Evolutionary conservation across 92 coral and sea anemone genomes (phyloP).

Genomic region (Desmophyllum pertusum): DNA sequence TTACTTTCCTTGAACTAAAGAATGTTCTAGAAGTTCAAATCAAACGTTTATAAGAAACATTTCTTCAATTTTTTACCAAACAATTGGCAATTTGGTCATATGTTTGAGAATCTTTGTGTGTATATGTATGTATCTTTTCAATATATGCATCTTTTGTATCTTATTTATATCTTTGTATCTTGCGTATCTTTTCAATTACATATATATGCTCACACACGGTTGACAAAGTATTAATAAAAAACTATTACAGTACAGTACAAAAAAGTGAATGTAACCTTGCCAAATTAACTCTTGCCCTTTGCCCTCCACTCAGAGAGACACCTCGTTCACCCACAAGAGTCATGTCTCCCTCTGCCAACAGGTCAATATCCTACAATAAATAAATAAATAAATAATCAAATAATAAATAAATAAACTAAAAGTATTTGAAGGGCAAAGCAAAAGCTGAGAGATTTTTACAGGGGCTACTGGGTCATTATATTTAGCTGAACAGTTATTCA

Average conservation of each 20-base stretch:
- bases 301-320: slow-evolving; percentile 59
- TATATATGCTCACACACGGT: background rate
- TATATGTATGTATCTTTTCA: too few species aligned
- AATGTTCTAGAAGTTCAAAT: too few species aligned
- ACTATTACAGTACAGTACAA: background rate
- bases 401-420: background rate
- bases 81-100: too few species aligned
- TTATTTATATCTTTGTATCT: too few species aligned
- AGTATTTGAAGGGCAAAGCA: background rate
- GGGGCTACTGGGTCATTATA: background rate
- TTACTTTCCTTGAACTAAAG: too few species aligned
- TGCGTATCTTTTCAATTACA: background rate
- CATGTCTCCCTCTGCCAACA: slow-evolving; percentile 48
- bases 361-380: slow-evolving; percentile 44
- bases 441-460: background rate
- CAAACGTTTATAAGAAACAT: too few species aligned
- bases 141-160: too few species aligned
- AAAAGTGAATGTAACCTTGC: slow-evolving; percentile 28
- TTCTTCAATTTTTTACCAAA: too few species aligned
- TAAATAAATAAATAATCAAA: background rate
- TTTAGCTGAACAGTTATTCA: too few species aligned
- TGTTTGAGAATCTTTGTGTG: too few species aligned
- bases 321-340: slow-evolving; percentile 61
- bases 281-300: slow-evolving; percentile 51
- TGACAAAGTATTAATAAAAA: background rate